Percentiles rank a stretch among this genome's conserved stretches.
Evolutionary conservation across 2,113 vertebrate species (phyloP).

Genomic region (Dicerorhinus sumatrensis): DNA sequence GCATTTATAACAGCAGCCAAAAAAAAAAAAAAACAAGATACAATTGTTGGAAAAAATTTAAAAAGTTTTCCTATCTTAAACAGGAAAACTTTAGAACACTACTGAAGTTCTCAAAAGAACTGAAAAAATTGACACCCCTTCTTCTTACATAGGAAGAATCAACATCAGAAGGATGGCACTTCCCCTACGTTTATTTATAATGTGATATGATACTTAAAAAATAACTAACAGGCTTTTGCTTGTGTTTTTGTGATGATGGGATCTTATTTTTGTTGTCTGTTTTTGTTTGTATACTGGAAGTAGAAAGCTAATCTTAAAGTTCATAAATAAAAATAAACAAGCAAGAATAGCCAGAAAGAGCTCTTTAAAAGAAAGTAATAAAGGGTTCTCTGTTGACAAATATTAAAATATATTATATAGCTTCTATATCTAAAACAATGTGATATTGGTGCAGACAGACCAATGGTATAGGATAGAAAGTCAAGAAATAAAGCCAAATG

Average conservation of each 20-base stretch:
- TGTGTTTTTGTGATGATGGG: background rate
- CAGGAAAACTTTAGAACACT: background rate
- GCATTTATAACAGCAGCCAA: background rate
- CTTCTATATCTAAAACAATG: background rate
- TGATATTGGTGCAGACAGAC: background rate
- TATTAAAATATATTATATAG: background rate
- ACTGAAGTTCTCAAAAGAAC: background rate
- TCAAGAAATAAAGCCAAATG: background rate
- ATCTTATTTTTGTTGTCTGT: background rate
- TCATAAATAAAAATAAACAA: background rate
- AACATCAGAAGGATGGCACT: background rate
- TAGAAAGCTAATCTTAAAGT: conserved; percentile 12
- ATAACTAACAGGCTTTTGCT: background rate
- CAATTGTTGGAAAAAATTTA: background rate
- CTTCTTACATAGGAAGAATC: background rate
- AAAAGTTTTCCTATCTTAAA: background rate
- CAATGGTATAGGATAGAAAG: background rate
- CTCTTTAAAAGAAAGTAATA: background rate
- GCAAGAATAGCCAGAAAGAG: background rate
- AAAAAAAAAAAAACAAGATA: background rate
- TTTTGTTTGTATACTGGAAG: background rate
- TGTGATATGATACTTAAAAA: background rate
- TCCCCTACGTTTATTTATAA: background rate
- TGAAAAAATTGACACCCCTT: background rate
- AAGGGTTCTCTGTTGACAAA: background rate